phyloP scores from a whole-genome alignment of 2,888 invertebrate genomes.

The Cacoxenus indagator region DNA sequence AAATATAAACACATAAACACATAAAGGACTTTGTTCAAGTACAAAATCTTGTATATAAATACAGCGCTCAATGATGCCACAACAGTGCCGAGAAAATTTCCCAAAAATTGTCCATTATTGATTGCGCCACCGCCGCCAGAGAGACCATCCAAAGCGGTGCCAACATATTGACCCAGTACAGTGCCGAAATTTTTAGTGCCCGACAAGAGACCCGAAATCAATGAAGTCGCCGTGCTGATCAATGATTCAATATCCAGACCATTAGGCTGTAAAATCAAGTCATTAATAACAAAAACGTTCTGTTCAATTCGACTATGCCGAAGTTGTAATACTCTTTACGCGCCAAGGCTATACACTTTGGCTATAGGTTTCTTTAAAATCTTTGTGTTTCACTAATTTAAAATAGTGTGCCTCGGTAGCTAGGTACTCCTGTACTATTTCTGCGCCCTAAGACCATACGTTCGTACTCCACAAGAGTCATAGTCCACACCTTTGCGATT shows the following conservation, averaged over 20 bases:
- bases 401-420: no score
- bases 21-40: no score
- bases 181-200: conserved; percentile 70
- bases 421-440: no score
- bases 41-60: conserved; percentile 44
- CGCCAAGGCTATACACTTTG: no score
- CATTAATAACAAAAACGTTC: neutral
- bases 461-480: no score
- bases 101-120: conserved; percentile 69
- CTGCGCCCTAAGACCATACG: no score
- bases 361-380: no score
- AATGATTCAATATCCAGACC: conserved; percentile 68
- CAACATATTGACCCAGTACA: conserved; percentile 68
- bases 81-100: conserved; percentile 68
- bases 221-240: conserved; percentile 63
- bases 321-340: no score
- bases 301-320: no score
- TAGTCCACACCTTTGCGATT: no score
- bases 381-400: no score
- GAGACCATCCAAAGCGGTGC: conserved; percentile 68
- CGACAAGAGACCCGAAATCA: conserved; percentile 66
- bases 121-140: conserved; percentile 70
- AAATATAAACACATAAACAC: conserved; percentile 19
- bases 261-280: conserved; percentile 56
- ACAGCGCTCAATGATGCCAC: conserved; percentile 70